phyloP scores from a whole-genome alignment of 2,113 vertebrate genomes.

The Gorsachius goisagi region DNA sequence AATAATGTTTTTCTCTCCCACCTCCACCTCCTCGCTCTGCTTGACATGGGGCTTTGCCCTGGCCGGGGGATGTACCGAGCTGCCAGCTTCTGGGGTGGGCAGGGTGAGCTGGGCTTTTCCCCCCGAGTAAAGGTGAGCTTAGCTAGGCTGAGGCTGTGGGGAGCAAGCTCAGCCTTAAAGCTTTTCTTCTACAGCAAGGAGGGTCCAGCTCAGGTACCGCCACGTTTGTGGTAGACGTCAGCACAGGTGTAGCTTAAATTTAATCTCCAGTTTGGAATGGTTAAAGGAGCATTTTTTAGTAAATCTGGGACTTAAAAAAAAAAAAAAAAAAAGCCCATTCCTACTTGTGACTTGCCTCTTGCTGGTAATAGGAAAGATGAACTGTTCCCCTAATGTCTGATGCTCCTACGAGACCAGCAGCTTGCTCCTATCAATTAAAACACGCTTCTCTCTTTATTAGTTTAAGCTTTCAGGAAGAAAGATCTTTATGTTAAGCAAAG shows the following conservation, averaged over 20 bases:
- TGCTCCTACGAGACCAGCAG: neutral
- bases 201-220: accelerated
- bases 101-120: neutral
- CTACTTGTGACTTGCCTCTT: neutral
- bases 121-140: accelerated
- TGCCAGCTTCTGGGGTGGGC: neutral
- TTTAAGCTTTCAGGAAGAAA: neutral
- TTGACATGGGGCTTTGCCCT: neutral
- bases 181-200: neutral
- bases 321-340: neutral
- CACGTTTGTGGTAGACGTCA: accelerated
- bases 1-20: neutral
- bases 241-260: neutral
- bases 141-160: neutral
- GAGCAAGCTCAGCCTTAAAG: neutral
- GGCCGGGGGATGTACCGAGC: neutral
- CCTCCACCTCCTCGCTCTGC: accelerated
- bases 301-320: too few species aligned
- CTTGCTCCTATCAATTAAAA: neutral
- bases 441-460: neutral
- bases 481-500: neutral
- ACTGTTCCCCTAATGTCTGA: accelerated
- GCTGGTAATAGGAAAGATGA: neutral
- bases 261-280: accelerated
- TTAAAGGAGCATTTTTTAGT: neutral